Base-by-base conservation (phyloP, 2,113 vertebrate genomes). In the Myotis brandtii region DNA sequence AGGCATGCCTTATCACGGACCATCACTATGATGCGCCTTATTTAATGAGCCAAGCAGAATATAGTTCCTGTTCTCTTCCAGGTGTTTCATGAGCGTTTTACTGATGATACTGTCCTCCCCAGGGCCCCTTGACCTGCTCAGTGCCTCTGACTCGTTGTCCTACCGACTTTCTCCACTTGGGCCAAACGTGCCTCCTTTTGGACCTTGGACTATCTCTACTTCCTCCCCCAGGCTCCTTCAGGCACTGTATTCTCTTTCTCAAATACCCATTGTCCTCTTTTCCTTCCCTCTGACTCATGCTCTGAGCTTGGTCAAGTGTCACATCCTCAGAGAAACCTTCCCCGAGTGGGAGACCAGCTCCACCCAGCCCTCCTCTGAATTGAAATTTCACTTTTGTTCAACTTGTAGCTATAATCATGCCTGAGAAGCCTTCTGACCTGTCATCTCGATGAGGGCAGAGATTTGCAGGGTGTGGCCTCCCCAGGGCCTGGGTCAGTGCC, bases 131-230 rank as follows among this genome's bases (percentile, higher is more conserved):
- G 3, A 13, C 52, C n/a, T 50, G 7, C 0, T 18, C 3, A 59
- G 72, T 1, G 2, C 7, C 3, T 2, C 10, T 20, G 43, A n/a
- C 18, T 6, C 9, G 0, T 9, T 2, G n/a, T 6, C 20, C 34
- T 34, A 50, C 43, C 0, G 6, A 5, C 7, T 40, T 13, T 34
- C n/a, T 50, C 52, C 4, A 0, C 8, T 3, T n/a, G 54, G 34
- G 10, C 4, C 14, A 17, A 0, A 30, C 32, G 34, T 20, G 8
- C 70, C 69, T n/a, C 18, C 75, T 27, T 32, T 6, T 5, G 2
- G n/a, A 25, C 40, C 62, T 27, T n/a, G 27, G 8, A 9, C 10
- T 27, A 25, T 34, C n/a, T 67, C 21, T 37, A 1, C 25, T 30
- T 10, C 40, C 16, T 25, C 3, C 25, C 13, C 9, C 1, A 13